These are phyloP conservation scores for Panagrolaimus sp. DNA, from an alignment of 1,140 invertebrate species.

Conservation along the genomic window DNA sequence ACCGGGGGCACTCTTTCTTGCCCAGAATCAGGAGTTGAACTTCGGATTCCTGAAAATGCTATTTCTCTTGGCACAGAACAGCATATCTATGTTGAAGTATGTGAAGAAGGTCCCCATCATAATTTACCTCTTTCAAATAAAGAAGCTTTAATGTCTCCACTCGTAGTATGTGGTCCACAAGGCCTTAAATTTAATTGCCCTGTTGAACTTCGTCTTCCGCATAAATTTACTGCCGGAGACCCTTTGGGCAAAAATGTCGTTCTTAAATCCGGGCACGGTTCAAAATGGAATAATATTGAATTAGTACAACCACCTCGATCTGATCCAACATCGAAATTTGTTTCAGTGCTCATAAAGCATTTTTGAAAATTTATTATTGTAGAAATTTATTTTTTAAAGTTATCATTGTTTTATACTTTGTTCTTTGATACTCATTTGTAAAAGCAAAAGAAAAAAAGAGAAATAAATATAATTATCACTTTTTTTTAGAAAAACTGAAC, in stretches of 20 bases:
- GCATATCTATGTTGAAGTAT: conserved; percentile 88
- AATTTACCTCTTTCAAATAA: conserved; percentile 78
- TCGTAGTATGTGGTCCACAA: conserved; percentile 89
- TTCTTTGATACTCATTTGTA: too few relatives aligned
- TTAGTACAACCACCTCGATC: conserved; percentile 58
- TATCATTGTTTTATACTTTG: too few relatives aligned
- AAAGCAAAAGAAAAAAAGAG: too few relatives aligned
- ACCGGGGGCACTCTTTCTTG: conserved; percentile 76
- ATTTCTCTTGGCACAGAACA: conserved; percentile 73
- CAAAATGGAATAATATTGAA: conserved; percentile 41
- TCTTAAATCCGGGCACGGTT: conserved; percentile 28
- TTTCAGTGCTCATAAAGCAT: conserved; percentile 80
- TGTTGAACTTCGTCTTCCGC: conserved; percentile 71
- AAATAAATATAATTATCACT: too few relatives aligned
- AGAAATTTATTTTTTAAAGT: too few relatives aligned
- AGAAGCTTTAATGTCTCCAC: conserved; percentile 81
- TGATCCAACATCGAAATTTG: conserved; percentile 64
- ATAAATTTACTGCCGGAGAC: conserved; percentile 42
- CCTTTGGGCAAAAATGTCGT: conserved; percentile 19
- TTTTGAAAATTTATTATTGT: conserved; percentile 63
- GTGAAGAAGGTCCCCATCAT: conserved; percentile 67
- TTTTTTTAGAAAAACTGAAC: too few relatives aligned
- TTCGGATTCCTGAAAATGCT: conserved; percentile 79
- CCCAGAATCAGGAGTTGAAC: conserved; percentile 77
- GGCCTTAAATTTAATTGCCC: conserved; percentile 78